Base-by-base conservation (phyloP, 2,113 vertebrate genomes). In the Candoia aspera region DNA sequence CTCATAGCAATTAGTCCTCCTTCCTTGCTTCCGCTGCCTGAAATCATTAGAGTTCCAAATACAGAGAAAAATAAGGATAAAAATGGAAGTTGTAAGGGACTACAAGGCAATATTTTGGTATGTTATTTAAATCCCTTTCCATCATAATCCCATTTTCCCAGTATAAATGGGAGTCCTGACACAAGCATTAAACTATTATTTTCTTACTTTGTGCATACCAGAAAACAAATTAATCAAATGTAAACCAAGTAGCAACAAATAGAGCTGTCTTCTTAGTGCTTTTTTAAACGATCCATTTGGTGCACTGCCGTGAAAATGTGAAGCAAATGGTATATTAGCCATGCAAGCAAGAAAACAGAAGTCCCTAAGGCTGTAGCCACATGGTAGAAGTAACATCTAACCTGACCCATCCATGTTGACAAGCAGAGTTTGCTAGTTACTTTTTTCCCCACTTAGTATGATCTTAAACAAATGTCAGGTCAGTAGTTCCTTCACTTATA, bases 1-100 rank as follows among this genome's bases (percentile, higher is more conserved):
- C 87, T 89, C 42, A 84, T 89, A 92, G 87, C 68, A 88, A 88
- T 89, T 91, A 91, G 37, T 91, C 64, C 33, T 91, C 53, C 37
- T 37, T 88, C 91, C 54, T 91, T 83, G 86, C 86, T 91, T 91
- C 91, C 54, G 64, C 42, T 87, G 84, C 49, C 68, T 73, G 62
- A 57, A 83, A 29, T 84, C 42, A 84, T n/a, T 89, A 42, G n/a
- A 73, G 37, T 73, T 83, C 55, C 37, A 83, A 83, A 58, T 21
- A 33, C 6, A 33, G 55, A 42, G 42, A 53, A 88, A 88, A 92
- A 83, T 58, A 79, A 87, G 64, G 9, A n/a, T n/a, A 68, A 10
- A 26, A 83, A 73, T 46, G 85, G n/a, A 73, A 87, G 37, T 1
- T 73, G 13, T 29, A 91, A 9, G 55, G 23, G n/a, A 88, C 8